Evolutionary conservation across 2,113 vertebrate species (phyloP).

Genomic region (Thunnus thynnus): DNA sequence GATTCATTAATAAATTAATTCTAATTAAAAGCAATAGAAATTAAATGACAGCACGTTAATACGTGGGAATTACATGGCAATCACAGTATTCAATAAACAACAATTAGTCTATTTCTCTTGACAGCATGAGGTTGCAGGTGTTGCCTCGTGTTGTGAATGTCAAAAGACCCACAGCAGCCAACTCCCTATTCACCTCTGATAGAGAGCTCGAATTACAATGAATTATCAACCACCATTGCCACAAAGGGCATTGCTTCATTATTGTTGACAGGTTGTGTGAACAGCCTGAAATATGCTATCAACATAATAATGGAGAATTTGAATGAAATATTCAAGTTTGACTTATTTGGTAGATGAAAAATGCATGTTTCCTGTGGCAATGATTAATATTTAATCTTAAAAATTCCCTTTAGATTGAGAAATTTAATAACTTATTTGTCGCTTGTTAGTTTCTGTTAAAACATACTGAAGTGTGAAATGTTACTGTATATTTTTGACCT

Average conservation of each 20-base stretch:
- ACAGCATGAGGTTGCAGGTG: slow-evolving; percentile 57
- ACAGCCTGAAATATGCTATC: slow-evolving; percentile 34
- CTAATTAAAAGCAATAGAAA: slow-evolving; percentile 62
- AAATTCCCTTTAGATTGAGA: not conserved
- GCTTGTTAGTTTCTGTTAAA: slow-evolving; percentile 16
- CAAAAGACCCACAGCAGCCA: slow-evolving; percentile 35
- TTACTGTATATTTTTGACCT: slow-evolving; percentile 4
- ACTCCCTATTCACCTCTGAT: slow-evolving; percentile 6
- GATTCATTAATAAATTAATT: slow-evolving; percentile 52
- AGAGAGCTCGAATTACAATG: slow-evolving; percentile 32
- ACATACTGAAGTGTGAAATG: not conserved
- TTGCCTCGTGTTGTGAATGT: slow-evolving; percentile 55
- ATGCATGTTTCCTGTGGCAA: slow-evolving; percentile 1
- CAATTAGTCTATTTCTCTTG: slow-evolving; percentile 68
- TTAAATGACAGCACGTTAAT: slow-evolving; percentile 55
- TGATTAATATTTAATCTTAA: slow-evolving; percentile 7
- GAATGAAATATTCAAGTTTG: slow-evolving; percentile 41
- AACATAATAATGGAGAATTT: slow-evolving; percentile 32
- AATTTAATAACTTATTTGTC: not conserved
- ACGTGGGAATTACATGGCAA: slow-evolving; percentile 60
- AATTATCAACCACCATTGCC: slow-evolving; percentile 19
- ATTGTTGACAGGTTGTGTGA: slow-evolving; percentile 31
- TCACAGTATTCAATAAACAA: slow-evolving; percentile 59
- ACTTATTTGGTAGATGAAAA: slow-evolving; percentile 40
- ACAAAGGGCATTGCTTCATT: slow-evolving; percentile 34